phyloP scores from a whole-genome alignment of 1,140 invertebrate genomes.

The Wiebesia pumilae region DNA sequence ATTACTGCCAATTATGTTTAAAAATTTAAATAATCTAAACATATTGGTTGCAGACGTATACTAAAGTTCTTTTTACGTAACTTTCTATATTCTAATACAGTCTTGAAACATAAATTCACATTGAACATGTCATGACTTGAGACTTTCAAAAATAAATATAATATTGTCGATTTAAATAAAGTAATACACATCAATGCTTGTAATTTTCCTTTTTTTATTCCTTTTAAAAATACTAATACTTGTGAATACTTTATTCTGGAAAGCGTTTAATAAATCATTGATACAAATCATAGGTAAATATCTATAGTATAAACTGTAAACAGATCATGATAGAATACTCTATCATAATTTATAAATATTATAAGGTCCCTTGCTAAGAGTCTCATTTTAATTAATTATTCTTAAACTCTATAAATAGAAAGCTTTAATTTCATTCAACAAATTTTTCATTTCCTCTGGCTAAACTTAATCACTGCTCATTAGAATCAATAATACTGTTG shows the following conservation, averaged over 20 bases:
- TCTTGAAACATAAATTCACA: slow-evolving; percentile 37
- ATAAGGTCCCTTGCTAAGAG: slow-evolving; percentile 41
- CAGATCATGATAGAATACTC: slow-evolving; percentile 38
- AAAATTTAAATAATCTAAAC: slow-evolving; percentile 41
- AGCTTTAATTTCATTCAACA: slow-evolving; percentile 31
- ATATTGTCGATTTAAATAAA: slow-evolving; percentile 44
- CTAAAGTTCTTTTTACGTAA: slow-evolving; percentile 31
- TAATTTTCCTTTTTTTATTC: not conserved
- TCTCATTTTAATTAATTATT: slow-evolving; percentile 37
- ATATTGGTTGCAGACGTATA: slow-evolving; percentile 31
- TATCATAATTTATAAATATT: slow-evolving; percentile 47
- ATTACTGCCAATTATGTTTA: slow-evolving; percentile 45
- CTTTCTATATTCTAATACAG: slow-evolving; percentile 42
- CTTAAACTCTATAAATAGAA: slow-evolving; percentile 30
- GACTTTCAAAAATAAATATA: slow-evolving; percentile 36
- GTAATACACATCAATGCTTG: slow-evolving; percentile 44
- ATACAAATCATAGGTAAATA: slow-evolving; percentile 40
- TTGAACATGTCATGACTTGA: slow-evolving; percentile 30
- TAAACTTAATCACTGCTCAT: slow-evolving; percentile 35
- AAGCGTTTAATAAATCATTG: slow-evolving; percentile 23
- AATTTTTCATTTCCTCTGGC: slow-evolving; percentile 34
- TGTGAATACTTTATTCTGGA: slow-evolving; percentile 43
- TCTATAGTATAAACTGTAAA: slow-evolving; percentile 34
- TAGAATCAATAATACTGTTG: not conserved
- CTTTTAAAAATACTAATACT: slow-evolving; percentile 46